A percentile compares a stretch with the other conserved stretches of the same genome.
Evolutionary conservation across 2,888 invertebrate species (phyloP).

Genomic region (Parasteatoda lunata): DNA sequence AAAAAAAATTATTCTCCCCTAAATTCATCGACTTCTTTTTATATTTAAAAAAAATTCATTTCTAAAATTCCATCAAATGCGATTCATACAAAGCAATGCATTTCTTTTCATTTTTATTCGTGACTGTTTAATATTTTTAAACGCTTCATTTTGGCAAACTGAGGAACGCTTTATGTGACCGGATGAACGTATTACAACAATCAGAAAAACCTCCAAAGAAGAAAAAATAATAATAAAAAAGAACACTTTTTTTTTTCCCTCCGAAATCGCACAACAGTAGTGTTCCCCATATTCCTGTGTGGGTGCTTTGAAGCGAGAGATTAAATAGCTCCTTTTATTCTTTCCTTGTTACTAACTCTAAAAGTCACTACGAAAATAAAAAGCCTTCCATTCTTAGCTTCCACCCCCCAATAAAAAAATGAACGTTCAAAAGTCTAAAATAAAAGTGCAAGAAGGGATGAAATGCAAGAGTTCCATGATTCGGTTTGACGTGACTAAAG

Average conservation of each 20-base stretch:
- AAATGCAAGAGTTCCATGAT: conserved; percentile 68
- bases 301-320: conserved; percentile 66
- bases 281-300: conserved; percentile 56
- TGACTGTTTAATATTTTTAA: conserved; percentile 1
- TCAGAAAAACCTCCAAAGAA: not conserved
- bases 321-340: conserved; percentile 67
- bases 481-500: conserved; percentile 65
- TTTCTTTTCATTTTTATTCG: not conserved
- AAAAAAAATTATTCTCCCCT: no score
- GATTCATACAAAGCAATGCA: no score
- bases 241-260: not conserved
- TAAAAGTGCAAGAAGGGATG: conserved; percentile 58
- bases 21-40: no score
- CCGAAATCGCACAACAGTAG: conserved; percentile 10
- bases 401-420: conserved; percentile 52
- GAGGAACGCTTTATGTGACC: conserved; percentile 5
- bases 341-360: conserved; percentile 64
- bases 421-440: conserved; percentile 66
- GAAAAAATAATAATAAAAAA: conserved; percentile 9
- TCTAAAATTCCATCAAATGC: no score
- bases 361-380: conserved; percentile 69
- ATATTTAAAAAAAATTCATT: no score
- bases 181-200: conserved; percentile 3
- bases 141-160: not conserved
- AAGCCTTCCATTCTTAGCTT: conserved; percentile 14